These are phyloP conservation scores for Gouania willdenowi DNA, from an alignment of 2,797 vertebrate genomes.

Conservation along the genomic window DNA sequence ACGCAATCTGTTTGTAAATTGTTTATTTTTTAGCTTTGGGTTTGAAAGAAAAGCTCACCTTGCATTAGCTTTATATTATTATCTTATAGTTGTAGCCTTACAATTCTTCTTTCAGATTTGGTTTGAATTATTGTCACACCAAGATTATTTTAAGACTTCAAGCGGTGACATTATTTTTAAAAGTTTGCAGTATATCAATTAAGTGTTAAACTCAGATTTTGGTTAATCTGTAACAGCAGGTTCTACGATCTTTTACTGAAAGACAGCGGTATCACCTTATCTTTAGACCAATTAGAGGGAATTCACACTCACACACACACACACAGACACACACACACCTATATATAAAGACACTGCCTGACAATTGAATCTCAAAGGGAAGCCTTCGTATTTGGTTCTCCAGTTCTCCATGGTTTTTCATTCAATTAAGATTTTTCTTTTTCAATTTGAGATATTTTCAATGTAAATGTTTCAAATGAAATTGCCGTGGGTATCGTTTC, in stretches of 20 bases:
- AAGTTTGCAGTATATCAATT: constrained; percentile 51
- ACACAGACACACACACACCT: constrained; percentile 1
- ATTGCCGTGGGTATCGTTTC: constrained; percentile 48
- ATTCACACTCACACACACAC: constrained; percentile 10
- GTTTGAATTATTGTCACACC: constrained; percentile 62
- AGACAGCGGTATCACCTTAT: constrained; percentile 51
- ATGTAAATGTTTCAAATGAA: constrained; percentile 61
- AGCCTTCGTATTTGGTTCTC: constrained; percentile 70
- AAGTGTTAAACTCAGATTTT: constrained; percentile 24
- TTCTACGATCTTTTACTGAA: constrained; percentile 59
- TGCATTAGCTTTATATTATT: constrained; percentile 49
- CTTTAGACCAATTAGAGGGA: constrained; percentile 35
- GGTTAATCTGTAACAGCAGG: constrained; percentile 33
- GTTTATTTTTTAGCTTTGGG: constrained; percentile 26
- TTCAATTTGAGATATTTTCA: constrained; percentile 65
- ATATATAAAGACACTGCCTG: constrained; percentile 35
- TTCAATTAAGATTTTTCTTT: constrained; percentile 62
- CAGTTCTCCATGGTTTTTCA: constrained; percentile 70
- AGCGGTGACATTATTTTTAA: constrained; percentile 54
- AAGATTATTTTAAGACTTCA: constrained; percentile 62
- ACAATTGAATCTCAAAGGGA: constrained; percentile 61
- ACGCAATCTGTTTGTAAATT: constrained; percentile 39
- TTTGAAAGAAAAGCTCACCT: constrained; percentile 36
- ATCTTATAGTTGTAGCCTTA: constrained; percentile 51
- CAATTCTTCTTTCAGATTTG: constrained; percentile 28